Evolutionary conservation across 2,113 vertebrate genomes (phyloP).

Genomic region (Odontophorus gujanensis): DNA sequence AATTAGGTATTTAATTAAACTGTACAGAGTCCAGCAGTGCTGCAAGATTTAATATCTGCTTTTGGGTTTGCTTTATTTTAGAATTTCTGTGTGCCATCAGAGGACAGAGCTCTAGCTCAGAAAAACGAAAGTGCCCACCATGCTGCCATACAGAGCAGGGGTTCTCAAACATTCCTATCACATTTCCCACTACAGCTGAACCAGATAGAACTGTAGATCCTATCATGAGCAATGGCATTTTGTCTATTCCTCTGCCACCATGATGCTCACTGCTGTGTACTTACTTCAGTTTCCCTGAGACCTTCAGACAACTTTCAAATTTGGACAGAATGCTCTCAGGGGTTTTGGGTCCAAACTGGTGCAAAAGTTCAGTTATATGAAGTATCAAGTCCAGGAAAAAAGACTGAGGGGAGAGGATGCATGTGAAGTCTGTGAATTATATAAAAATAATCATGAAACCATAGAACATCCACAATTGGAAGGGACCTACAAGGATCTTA

Average conservation of each 20-base stretch:
- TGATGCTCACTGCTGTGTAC: background rate
- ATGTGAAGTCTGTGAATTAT: background rate
- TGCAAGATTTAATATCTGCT: background rate
- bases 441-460: background rate
- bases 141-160: background rate
- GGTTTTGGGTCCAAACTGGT: background rate
- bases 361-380: slow-evolving; percentile 6
- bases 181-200: background rate
- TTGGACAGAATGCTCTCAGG: background rate
- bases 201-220: slow-evolving; percentile 14
- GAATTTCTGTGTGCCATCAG: background rate
- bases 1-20: slow-evolving; percentile 39
- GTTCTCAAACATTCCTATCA: background rate
- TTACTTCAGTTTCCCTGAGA: background rate
- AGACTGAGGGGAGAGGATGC: background rate
- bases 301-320: background rate
- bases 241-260: background rate
- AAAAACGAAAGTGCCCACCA: background rate
- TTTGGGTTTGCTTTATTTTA: background rate
- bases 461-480: background rate
- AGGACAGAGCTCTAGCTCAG: background rate
- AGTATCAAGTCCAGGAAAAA: background rate
- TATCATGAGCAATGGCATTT: background rate
- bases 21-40: background rate
- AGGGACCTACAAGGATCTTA: background rate